Base-by-base conservation (phyloP, 2,797 vertebrate genomes). In the Australoheros facetus region DNA sequence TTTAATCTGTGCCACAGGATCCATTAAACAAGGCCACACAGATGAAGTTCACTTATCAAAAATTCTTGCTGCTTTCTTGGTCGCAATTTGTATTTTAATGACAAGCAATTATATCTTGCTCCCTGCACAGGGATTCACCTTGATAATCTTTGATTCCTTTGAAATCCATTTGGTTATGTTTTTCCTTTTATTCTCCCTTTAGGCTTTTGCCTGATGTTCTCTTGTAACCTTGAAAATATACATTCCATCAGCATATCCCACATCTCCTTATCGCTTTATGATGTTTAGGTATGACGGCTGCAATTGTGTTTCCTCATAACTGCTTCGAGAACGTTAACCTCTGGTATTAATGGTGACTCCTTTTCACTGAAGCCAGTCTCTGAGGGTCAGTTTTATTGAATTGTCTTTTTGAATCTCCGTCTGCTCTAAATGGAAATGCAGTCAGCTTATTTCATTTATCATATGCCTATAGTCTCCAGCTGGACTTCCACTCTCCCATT, bases 381-480 rank as follows among this genome's bases (percentile, higher is more conserved):
- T 1, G 2, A 56, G 88, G 90, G 81, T 92, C 77, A 78, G 23
- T 79, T 86, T 88, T 84, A 90, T 88, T 90, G 85, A 89, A 90
- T 91, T 51, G 54, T 83, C 80, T 80, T 51, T 80, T 90, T 81
- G 55, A 91, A 86, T 83, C 73, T 85, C 59, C 30, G 53, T 91
- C 85, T 85, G 53, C 78, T 89, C 57, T 75, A 81, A 90, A 90
- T 90, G 87, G 83, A 87, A 93, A 90, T 81, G 55, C 78, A 75
- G 86, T 90, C 80, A 83, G 42, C 60, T 70, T 78, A 84, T 89
- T 93, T 87, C 74, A 88, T 92, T 91, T 81, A 89, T 91, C 82
- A 81, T 77, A 73, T 42, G 32, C 73, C 72, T 75, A 78, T 84
- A 80, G 89, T 88, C 78, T 81, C 72, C 7, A 16, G 56, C 30